Base-by-base conservation (phyloP, 2,888 invertebrate genomes). In the Argyresthia albistria region DNA sequence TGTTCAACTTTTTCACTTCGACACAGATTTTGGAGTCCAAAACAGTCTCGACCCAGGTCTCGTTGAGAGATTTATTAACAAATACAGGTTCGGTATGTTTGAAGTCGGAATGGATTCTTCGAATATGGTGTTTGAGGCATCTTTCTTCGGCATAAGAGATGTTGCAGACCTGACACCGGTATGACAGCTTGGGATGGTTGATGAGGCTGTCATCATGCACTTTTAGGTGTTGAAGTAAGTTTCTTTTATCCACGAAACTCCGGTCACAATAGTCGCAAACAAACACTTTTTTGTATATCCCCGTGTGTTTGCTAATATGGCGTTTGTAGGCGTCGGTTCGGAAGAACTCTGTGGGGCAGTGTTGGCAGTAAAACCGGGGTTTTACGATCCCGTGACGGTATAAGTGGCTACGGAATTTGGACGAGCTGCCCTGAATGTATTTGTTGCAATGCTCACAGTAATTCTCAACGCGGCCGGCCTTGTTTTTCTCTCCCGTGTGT, bases 1-100 rank as follows among this genome's bases (percentile, higher is more conserved):
- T 66, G n/a, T 73, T 70, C 0, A 81, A 56, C 61, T 81, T 80
- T 0, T 77, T 83, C 54, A 83, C 80, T 59, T 76, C 62, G 0
- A 81, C 81, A 8, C 66, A 77, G 0, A 65, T 61, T 51, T 73
- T 62, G 0, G 70, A 62, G 45, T 73, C 65, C 3, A 63, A 59
- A 0, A 79, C 72, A 0, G 64, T 56, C 54, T 83, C 82, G 0
- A 80, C 60, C 82, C 82, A 83, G 0, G 74, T 75, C 1, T 80
- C 81, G n/a, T 81, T 80, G 0, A 69, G 35, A 0, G 61, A 57
- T 52, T 74, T 79, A 2, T 62, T 63, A 0, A 68, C 49, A 35
- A 69, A 58, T 0, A 43, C 43, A 0, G 67, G 59, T 9, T 65
- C 58, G 2, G 61, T 56, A 0, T 56, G 43, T 11, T 70, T 55